phyloP scores from a whole-genome alignment of 1,140 invertebrate genomes.

The Penaeus japonicus region DNA sequence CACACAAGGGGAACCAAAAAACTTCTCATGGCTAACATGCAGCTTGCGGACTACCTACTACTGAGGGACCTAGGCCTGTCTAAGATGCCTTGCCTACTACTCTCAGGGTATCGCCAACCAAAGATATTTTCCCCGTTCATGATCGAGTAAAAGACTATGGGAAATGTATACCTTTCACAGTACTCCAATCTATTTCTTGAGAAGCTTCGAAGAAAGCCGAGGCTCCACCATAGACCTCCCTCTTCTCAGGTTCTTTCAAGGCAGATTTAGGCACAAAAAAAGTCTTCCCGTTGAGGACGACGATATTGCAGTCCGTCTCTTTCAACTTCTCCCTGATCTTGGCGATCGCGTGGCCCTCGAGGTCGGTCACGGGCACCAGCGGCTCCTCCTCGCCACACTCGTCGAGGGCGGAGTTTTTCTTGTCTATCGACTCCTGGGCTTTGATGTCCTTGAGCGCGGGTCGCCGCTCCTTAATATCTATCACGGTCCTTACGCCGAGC shows the following conservation, averaged over 20 bases:
- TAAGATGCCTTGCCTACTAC: not conserved
- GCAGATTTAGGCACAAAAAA: slow-evolving; percentile 55
- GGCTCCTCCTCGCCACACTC: slow-evolving; percentile 46
- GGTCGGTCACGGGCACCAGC: slow-evolving; percentile 45
- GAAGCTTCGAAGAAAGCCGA: slow-evolving; percentile 55
- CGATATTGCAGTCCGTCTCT: slow-evolving; percentile 47
- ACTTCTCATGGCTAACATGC: slow-evolving; percentile 22
- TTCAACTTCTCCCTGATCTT: slow-evolving; percentile 48
- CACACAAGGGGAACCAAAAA: slow-evolving; percentile 6
- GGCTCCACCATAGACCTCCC: slow-evolving; percentile 54
- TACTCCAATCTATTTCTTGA: slow-evolving; percentile 55
- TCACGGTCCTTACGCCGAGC: slow-evolving; percentile 23
- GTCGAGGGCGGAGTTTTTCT: slow-evolving; percentile 39
- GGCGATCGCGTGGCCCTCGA: slow-evolving; percentile 36
- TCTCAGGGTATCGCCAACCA: not conserved
- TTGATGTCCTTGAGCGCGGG: slow-evolving; percentile 45
- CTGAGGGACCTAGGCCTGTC: not conserved
- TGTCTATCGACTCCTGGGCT: slow-evolving; percentile 40
- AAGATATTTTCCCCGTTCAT: not conserved
- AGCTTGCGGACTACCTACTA: slow-evolving; percentile 6
- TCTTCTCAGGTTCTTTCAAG: slow-evolving; percentile 48
- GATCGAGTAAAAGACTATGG: not conserved
- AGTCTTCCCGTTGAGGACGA: slow-evolving; percentile 57
- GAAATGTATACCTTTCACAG: slow-evolving; percentile 51
- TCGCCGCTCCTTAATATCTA: slow-evolving; percentile 33